A percentile compares a stretch with the other conserved stretches of the same genome.
These are phyloP conservation scores for Octodon degus DNA, from an alignment of 2,113 vertebrate species.

Conservation along the genomic window DNA sequence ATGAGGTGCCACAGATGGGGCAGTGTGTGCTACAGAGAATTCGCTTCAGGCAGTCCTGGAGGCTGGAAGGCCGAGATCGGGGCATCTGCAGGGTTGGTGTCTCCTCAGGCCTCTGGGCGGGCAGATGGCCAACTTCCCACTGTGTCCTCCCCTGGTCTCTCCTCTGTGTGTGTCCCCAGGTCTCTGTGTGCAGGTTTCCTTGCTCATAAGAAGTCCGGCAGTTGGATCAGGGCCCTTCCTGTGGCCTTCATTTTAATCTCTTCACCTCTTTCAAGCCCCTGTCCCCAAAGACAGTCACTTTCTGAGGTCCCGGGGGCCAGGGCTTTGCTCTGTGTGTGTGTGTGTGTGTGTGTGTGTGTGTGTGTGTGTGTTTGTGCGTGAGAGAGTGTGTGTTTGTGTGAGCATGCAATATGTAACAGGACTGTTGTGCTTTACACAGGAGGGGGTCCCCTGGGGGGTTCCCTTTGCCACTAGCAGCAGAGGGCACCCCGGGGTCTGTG, in stretches of 20 bases:
- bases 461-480: too few species aligned
- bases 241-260: neutral
- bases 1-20: fast-evolving
- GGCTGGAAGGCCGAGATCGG: neutral
- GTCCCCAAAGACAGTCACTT: neutral
- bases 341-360: fast-evolving
- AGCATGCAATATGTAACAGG: neutral
- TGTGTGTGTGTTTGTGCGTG: fast-evolving
- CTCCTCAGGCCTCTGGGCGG: neutral
- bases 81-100: too few species aligned
- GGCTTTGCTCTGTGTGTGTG: neutral
- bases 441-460: too few species aligned
- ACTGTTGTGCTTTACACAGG: neutral
- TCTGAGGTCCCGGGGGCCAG: neutral
- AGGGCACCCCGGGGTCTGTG: neutral
- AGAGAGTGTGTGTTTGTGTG: too few species aligned
- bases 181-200: neutral
- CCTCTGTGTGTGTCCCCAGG: fast-evolving
- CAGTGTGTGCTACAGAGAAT: neutral
- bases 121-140: fast-evolving
- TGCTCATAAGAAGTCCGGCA: neutral
- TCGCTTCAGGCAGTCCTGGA: neutral
- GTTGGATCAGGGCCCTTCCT: neutral
- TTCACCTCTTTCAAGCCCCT: neutral
- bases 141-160: fast-evolving